These are phyloP conservation scores for Amblyjoppa fuscipennis DNA, from an alignment of 2,888 invertebrate genomes.

Conservation along the genomic window DNA sequence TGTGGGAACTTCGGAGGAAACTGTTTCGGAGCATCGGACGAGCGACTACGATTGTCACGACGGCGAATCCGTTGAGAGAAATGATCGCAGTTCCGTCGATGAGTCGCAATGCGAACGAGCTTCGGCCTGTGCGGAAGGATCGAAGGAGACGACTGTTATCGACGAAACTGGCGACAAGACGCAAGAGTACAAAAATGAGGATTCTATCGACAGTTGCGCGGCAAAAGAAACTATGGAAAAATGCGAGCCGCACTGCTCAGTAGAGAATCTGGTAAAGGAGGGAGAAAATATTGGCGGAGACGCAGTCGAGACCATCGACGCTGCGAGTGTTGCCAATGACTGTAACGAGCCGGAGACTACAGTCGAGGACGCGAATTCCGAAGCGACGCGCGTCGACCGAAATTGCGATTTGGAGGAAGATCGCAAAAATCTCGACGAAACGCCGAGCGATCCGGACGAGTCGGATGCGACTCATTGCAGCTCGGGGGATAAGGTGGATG, in stretches of 20 bases:
- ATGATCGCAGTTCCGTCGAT: background rate
- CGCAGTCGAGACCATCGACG: background rate
- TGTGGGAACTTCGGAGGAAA: background rate
- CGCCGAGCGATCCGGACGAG: background rate
- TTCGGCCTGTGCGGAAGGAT: background rate
- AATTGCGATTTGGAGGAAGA: background rate
- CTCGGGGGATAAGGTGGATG: background rate
- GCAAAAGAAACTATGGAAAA: background rate
- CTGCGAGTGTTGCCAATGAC: background rate
- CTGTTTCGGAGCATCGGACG: background rate
- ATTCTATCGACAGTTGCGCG: background rate
- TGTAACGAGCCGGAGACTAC: background rate
- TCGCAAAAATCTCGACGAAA: background rate
- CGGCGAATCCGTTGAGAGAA: background rate
- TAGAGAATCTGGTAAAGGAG: background rate
- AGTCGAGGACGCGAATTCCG: background rate
- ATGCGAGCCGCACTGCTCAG: background rate
- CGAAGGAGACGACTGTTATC: background rate
- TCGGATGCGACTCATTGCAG: background rate
- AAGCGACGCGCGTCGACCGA: background rate
- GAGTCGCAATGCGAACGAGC: background rate
- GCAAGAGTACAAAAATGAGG: background rate
- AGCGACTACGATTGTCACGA: background rate
- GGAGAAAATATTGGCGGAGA: background rate
- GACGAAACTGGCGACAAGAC: background rate